phyloP scores from a whole-genome alignment of 2,888 invertebrate species.

The Anthrax anthrax region DNA sequence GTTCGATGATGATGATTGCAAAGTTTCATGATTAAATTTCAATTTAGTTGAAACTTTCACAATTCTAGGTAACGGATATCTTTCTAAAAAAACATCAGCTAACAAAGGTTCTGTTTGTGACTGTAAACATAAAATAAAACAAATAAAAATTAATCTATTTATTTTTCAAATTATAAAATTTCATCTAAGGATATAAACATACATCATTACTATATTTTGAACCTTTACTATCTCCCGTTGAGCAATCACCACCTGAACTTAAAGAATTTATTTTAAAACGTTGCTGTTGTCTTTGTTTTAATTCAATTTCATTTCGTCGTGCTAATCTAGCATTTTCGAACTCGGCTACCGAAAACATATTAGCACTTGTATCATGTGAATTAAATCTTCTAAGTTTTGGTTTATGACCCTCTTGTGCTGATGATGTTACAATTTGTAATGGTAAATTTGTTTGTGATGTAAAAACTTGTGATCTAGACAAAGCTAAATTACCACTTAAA shows the following conservation, averaged over 20 bases:
- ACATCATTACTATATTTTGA: constrained; percentile 34
- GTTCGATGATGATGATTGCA: constrained; percentile 32
- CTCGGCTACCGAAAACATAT: constrained; percentile 35
- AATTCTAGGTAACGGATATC: constrained; percentile 30
- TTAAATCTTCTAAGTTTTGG: constrained; percentile 33
- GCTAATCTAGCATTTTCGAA: constrained; percentile 34
- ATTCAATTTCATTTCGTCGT: constrained; percentile 32
- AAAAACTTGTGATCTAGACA: constrained; percentile 18
- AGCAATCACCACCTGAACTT: constrained; percentile 29
- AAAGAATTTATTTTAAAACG: constrained; percentile 29
- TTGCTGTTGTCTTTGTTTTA: constrained; percentile 29
- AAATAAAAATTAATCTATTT: neutral
- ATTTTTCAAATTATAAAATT: neutral
- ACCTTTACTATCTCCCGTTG: constrained; percentile 33
- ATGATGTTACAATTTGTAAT: constrained; percentile 19
- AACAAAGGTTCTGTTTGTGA: constrained; percentile 28
- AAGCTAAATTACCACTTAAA: constrained; percentile 16
- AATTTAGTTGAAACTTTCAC: constrained; percentile 27
- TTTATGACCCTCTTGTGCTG: constrained; percentile 27
- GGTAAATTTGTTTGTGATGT: constrained; percentile 22
- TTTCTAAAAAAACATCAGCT: constrained; percentile 31
- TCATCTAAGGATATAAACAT: constrained; percentile 8
- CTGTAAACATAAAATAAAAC: constrained; percentile 13
- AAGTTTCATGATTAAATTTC: constrained; percentile 29
- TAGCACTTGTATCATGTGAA: constrained; percentile 34